These are phyloP conservation scores for Rafetus swinhoei DNA, from an alignment of 2,113 vertebrate genomes.

Conservation along the genomic window DNA sequence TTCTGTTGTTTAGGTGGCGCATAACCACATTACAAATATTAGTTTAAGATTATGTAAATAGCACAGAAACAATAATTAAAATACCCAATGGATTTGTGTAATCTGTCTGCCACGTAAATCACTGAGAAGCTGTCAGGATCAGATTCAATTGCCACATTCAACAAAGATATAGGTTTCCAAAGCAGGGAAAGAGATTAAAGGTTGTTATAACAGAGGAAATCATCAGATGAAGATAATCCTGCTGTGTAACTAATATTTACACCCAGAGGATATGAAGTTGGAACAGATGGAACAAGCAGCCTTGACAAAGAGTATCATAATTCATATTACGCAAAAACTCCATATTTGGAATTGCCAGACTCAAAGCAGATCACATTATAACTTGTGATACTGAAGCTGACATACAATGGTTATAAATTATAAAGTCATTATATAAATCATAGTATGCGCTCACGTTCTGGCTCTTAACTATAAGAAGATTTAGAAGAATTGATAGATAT, in stretches of 20 bases:
- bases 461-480: not conserved
- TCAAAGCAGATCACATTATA: not conserved
- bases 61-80: too few relatives aligned
- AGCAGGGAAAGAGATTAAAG: too few relatives aligned
- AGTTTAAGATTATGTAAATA: not conserved
- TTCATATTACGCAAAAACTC: not conserved
- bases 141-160: not conserved
- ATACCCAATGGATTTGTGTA: accelerated
- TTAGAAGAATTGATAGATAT: not conserved
- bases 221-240: accelerated
- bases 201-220: not conserved
- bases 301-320: not conserved
- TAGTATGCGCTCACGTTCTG: not conserved
- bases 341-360: not conserved
- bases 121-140: not conserved
- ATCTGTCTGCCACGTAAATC: accelerated
- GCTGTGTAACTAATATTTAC: not conserved
- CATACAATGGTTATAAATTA: not conserved
- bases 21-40: not conserved
- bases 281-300: not conserved
- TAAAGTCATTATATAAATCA: not conserved
- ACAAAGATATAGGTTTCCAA: not conserved
- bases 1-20: not conserved
- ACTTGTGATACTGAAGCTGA: not conserved
- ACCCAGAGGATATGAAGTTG: not conserved